Evolutionary conservation across 2,113 vertebrate genomes (phyloP), one percentile per base, ranked within the genome.

Genomic region (Hypanus sabinus): DNA sequence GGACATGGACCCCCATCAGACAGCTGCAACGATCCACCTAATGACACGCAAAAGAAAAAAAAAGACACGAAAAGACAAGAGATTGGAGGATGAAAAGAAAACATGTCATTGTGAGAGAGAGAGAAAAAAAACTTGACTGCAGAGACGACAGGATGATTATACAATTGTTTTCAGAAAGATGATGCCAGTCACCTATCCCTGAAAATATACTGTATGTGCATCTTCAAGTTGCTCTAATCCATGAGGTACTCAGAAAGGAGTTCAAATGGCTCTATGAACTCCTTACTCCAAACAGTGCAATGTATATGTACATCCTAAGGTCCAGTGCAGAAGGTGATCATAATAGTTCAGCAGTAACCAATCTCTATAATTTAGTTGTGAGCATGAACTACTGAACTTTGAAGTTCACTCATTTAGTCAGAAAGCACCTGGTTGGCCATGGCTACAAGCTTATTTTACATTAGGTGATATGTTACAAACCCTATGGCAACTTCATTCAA

Each of bases 1-100:
- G 95, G 96, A 97, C 96, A 96, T 96, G 96, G 96, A 96, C 96
- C 95, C 95, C 95, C 96, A 96, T 96, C 96, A 95, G 96, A 96
- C 83, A 96, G 96, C 95, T 96, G 91, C 91, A 73, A 73, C 36
- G 91, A 73, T 95, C 95, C 97, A 96, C 95, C 97, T 97, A 96
- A 96, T 96, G 96, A 94, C 88, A 94, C 77, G 94, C 94, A 94
- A 81, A 95, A 93, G 95, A 95, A 95, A 94, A 94, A 95, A 94
- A 95, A 95, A 95, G 95, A 95, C 88, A 93, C 94, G 20, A 93
- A 94, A 75, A 95, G 77, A 93, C 76, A 94, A 83, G 46, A 94
- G 62, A 73, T 93, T 73, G 68, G 5, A 46, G 46, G 22, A 16
- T 93, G 91, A 73, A 46, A 93, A 38, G 36, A 93, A 55, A 46